These are phyloP conservation scores for Sericinus montela DNA, from an alignment of 2,888 invertebrate species.

Conservation along the genomic window DNA sequence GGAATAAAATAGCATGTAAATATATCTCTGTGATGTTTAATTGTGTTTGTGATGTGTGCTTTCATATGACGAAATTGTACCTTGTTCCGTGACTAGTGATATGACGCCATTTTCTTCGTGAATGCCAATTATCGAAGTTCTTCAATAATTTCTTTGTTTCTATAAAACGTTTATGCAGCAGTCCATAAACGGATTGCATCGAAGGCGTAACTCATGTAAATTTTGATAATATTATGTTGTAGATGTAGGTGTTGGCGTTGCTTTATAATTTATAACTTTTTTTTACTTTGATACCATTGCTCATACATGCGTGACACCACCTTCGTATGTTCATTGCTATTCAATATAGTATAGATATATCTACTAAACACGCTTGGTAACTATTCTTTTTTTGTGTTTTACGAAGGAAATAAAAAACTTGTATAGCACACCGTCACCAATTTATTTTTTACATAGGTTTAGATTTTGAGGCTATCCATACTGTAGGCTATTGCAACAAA, in stretches of 20 bases:
- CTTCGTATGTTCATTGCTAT: conserved; percentile 3
- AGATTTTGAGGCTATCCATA: not conserved
- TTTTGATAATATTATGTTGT: conserved; percentile 11
- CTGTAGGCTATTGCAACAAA: not conserved
- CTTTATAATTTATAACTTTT: not conserved
- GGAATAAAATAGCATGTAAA: conserved; percentile 48
- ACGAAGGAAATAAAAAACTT: too few relatives aligned
- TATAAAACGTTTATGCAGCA: conserved; percentile 18
- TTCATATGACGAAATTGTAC: conserved; percentile 73
- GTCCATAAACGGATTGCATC: conserved; percentile 16
- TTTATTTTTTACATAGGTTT: not conserved
- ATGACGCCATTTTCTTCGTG: conserved; percentile 81
- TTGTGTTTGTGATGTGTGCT: conserved; percentile 57
- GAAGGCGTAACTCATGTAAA: conserved; percentile 19
- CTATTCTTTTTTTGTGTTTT: not conserved
- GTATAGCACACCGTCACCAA: not conserved
- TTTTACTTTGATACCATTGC: conserved; percentile 5
- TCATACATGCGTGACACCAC: conserved; percentile 5
- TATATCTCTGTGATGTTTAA: conserved; percentile 46
- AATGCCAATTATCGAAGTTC: conserved; percentile 76
- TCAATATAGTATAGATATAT: not conserved
- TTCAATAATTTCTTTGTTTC: conserved; percentile 66
- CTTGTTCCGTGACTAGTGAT: conserved; percentile 78
- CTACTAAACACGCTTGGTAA: not conserved
- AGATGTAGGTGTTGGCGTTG: conserved; percentile 1